Base-by-base conservation (phyloP, 2,113 vertebrate genomes). In the Saguinus midas region DNA sequence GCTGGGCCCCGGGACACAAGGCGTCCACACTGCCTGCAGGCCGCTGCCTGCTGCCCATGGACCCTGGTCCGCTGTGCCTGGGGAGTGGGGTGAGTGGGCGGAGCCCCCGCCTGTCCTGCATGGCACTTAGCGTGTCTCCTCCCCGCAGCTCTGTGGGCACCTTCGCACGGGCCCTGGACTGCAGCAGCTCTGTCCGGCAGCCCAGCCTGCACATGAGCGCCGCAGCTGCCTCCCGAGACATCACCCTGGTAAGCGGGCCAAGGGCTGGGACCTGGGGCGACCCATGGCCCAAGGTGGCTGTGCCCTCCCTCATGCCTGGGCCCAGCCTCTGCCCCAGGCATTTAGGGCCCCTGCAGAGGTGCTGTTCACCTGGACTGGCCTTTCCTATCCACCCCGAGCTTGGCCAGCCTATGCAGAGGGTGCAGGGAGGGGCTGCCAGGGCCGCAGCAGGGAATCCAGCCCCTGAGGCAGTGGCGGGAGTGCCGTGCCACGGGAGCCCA, bases 131-230 rank as follows among this genome's bases (percentile, higher is more conserved):
- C 1, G 3, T 16, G 0, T 78, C 6, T 32, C 55, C 10, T 5
- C 18, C 79, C 97, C 96, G 35, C 97, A 99, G 99, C 48, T 99
- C 99, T 7, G 99, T 99, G 73, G 99, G 99, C 95, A 99, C 99
- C 0, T 99, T 99, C 82, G 99, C 99, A 16, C 98, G 99, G 83
- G 99, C 99, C 8, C 98, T 99, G 81, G 99, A 99, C 90, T 99
- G 99, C 94, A 99, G 99, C 79, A 99, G 99, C 98, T 99, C 99
- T 25, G 99, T 99, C 97, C 98, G 99, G 52, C 99, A 99, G 96
- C 99, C 99, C 45, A 99, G 99, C 96, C 98, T 99, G 91, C 99
- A 99, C 95, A 99, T 99, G 99, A 99, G 99, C 18, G 99, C 99
- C 16, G 99, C 99, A 0, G 99, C 99, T 3, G 99, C 99, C 55